These are phyloP conservation scores for Tiliacea aurago DNA, from an alignment of 2,888 invertebrate genomes.

Conservation along the genomic window DNA sequence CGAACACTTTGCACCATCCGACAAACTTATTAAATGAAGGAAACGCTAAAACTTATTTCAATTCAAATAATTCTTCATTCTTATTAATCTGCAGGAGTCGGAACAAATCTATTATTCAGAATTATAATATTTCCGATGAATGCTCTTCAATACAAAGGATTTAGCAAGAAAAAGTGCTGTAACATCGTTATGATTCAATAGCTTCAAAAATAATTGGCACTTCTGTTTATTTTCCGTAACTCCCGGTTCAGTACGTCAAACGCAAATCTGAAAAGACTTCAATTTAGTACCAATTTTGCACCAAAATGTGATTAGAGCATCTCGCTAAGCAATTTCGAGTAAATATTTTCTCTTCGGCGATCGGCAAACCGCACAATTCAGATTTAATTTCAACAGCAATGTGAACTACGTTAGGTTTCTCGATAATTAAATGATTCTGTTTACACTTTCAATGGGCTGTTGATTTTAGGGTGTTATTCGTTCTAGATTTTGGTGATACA, in stretches of 20 bases:
- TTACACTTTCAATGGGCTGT: constrained; percentile 47
- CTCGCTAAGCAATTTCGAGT: constrained; percentile 64
- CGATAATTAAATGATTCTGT: constrained; percentile 61
- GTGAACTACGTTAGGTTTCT: constrained; percentile 55
- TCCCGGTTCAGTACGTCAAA: constrained; percentile 64
- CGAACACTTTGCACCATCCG: constrained; percentile 51
- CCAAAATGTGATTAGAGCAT: constrained; percentile 71
- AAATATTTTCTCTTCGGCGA: constrained; percentile 59
- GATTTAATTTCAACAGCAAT: constrained; percentile 63
- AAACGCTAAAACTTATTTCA: constrained; percentile 58
- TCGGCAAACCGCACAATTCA: constrained; percentile 55
- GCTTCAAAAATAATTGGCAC: constrained; percentile 62
- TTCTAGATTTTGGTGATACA: constrained; percentile 18
- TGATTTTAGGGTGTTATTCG: constrained; percentile 32
- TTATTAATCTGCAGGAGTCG: constrained; percentile 50
- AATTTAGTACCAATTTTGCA: constrained; percentile 70
- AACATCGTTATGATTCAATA: constrained; percentile 37
- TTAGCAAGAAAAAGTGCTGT: constrained; percentile 26
- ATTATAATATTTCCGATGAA: constrained; percentile 38
- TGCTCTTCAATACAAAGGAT: constrained; percentile 26
- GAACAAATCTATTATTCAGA: constrained; percentile 50
- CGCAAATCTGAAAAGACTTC: constrained; percentile 71
- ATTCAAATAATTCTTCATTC: constrained; percentile 56
- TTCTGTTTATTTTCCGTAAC: constrained; percentile 68
- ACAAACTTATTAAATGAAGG: constrained; percentile 60